Evolutionary conservation across 2,888 invertebrate species (phyloP).

Genomic region (Acleris emargana): DNA sequence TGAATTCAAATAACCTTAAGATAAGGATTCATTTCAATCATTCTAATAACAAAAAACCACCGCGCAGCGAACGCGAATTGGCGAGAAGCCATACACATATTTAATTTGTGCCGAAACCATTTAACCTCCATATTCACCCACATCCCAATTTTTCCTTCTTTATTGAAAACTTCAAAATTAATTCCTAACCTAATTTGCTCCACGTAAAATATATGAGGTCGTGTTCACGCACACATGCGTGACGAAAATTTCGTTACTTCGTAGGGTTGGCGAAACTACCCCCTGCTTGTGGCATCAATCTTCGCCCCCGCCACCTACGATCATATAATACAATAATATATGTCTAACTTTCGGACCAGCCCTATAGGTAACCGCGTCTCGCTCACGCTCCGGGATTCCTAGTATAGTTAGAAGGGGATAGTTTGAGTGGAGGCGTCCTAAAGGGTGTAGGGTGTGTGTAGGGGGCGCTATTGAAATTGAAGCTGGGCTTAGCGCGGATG

Average conservation of each 20-base stretch:
- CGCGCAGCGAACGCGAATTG: slow-evolving; percentile 41
- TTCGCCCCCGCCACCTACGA: slow-evolving; percentile 82
- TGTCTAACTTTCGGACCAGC: slow-evolving; percentile 83
- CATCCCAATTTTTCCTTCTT: slow-evolving; percentile 67
- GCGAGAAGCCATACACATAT: slow-evolving; percentile 60
- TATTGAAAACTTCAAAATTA: slow-evolving; percentile 81
- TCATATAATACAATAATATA: slow-evolving; percentile 83
- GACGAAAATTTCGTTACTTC: slow-evolving; percentile 79
- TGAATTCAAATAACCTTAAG: neutral
- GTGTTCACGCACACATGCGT: slow-evolving; percentile 70
- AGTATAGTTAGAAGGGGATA: slow-evolving; percentile 52
- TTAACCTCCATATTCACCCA: slow-evolving; percentile 49
- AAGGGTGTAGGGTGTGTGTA: slow-evolving; percentile 82
- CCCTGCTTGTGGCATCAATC: slow-evolving; percentile 75
- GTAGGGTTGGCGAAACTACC: slow-evolving; percentile 82
- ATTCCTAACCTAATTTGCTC: slow-evolving; percentile 78
- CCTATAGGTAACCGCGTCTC: slow-evolving; percentile 73
- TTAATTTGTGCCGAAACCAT: slow-evolving; percentile 64
- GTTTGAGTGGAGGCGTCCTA: slow-evolving; percentile 76
- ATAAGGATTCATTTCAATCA: slow-evolving; percentile 9
- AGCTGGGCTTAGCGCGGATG: slow-evolving; percentile 84
- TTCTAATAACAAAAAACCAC: slow-evolving; percentile 1
- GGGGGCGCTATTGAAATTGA: slow-evolving; percentile 83
- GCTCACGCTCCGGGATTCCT: slow-evolving; percentile 46
- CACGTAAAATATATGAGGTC: slow-evolving; percentile 76